Base-by-base conservation (phyloP, 2,797 vertebrate species). In the Melanotaenia maccullochi region DNA sequence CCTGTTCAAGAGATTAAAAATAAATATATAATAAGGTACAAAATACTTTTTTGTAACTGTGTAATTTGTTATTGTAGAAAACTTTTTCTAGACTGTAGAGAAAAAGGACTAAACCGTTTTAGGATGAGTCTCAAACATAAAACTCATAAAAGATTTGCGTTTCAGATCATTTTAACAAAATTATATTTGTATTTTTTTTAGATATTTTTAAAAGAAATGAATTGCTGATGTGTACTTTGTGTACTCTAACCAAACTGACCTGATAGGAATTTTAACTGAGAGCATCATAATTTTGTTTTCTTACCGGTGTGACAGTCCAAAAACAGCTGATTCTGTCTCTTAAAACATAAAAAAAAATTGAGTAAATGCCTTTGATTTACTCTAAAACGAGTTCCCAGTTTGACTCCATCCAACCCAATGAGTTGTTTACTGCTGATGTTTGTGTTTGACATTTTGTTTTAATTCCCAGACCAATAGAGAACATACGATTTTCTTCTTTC, bases 401-500 rank as follows among this genome's bases (percentile, higher is more conserved):
- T 16, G 13, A 66, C 57, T 40, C 1, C 4, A 25, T 6, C 9
- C 33, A 33, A 22, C 38, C 22, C 32, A 65, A 54, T 1, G 3
- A 47, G 30, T 25, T 66, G 35, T 4, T 47, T 60, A 18, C 40
- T 51, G n/a, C 24, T 49, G 5, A 38, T 42, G 24, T 14, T 56
- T 40, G 16, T 65, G n/a, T 33, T 54, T 35, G 4, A 24, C 7
- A 8, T 20, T 51, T 36, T 36, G 30, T 18, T 7, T 73, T 35
- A 25, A 57, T 18, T 62, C 30, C 33, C 12, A 61, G 36, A 32
- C 54, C 32, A 11, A 22, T 13, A 65, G 47, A 62, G 33, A 69
- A 64, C 85, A 82, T 51, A 18, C 58, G 40, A 52, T 81, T 79
- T 59, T 71, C 65, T 20, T 49, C 57, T 68, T 60, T 67, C n/a